Evolutionary conservation across 2,113 vertebrate species (phyloP).

Genomic region (Oriolus oriolus): DNA sequence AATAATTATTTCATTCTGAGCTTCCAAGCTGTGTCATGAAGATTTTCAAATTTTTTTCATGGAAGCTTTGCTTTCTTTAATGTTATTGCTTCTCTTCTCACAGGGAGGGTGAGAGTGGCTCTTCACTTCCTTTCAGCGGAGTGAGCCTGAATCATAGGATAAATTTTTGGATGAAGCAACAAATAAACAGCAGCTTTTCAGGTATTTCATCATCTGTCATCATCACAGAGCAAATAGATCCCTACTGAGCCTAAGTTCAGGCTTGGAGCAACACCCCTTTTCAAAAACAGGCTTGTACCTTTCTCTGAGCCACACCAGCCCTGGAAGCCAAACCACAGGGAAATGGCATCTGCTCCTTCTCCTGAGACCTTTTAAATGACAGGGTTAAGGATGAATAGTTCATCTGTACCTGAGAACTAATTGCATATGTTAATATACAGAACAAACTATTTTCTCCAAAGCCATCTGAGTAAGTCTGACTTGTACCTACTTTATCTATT

Average conservation of each 20-base stretch:
- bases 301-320: background rate
- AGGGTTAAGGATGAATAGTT: background rate
- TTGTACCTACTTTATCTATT: background rate
- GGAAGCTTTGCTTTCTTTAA: background rate
- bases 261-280: rapidly evolving
- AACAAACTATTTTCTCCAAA: background rate
- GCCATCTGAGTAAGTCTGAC: background rate
- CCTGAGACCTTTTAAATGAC: background rate
- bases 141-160: background rate
- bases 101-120: background rate
- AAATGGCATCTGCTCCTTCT: background rate
- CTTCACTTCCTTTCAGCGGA: background rate
- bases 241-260: background rate
- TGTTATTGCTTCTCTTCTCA: background rate
- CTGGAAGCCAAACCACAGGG: background rate
- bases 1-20: background rate
- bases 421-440: background rate
- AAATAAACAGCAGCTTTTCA: background rate
- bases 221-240: background rate
- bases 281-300: background rate
- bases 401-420: background rate
- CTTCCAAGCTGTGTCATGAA: background rate
- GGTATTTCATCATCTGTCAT: background rate
- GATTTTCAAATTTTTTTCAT: background rate
- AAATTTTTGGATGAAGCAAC: background rate